Percentiles rank a stretch among this genome's conserved stretches.
These are phyloP conservation scores for Clarias laeviceps DNA, from an alignment of 2,797 vertebrate species.

Conservation along the genomic window DNA sequence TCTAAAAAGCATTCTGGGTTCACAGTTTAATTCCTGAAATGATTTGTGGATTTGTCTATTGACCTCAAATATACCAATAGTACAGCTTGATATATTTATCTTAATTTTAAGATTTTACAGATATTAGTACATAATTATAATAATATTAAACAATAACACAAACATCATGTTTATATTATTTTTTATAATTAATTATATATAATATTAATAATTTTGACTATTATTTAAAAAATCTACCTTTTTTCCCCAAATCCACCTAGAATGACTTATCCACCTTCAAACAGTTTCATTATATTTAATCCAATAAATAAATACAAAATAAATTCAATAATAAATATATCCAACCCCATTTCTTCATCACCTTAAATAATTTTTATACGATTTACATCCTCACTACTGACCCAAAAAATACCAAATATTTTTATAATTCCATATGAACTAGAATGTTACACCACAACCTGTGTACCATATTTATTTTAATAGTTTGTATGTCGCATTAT, in stretches of 20 bases:
- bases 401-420: too few relatives aligned
- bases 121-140: too few relatives aligned
- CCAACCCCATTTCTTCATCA: neutral
- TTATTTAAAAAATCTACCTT: neutral
- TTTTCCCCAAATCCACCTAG: too few relatives aligned
- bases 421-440: neutral
- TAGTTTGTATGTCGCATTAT: too few relatives aligned
- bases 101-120: too few relatives aligned
- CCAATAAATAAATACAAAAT: neutral
- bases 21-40: neutral
- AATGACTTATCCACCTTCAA: neutral
- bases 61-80: too few relatives aligned
- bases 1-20: neutral
- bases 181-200: too few relatives aligned
- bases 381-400: neutral
- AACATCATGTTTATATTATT: neutral
- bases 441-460: neutral
- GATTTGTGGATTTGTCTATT: too few relatives aligned
- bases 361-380: neutral
- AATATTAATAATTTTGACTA: neutral
- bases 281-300: neutral
- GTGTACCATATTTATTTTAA: too few relatives aligned
- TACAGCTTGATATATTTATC: too few relatives aligned
- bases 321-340: neutral
- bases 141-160: neutral